Percentiles rank a stretch among this genome's conserved stretches.
Conservation (phyloP, 2,113 vertebrate species). For the Anser cygnoides region DNA sequence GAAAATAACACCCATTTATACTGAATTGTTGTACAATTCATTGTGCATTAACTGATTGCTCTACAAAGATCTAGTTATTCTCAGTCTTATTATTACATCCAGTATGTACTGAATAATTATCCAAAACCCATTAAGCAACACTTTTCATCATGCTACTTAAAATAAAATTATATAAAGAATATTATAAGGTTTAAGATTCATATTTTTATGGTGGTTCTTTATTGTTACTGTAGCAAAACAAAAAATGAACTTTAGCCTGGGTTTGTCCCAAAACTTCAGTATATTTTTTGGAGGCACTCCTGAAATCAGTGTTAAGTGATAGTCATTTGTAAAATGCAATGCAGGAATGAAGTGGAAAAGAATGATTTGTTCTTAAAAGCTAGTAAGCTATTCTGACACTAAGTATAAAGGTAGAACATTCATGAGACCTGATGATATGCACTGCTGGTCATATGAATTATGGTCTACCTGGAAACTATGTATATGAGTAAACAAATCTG, state of each 20-base stretch:
- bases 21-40: not conserved
- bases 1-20: not conserved
- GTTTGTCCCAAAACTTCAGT: not conserved
- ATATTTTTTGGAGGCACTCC: not conserved
- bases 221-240: not conserved
- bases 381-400: not conserved
- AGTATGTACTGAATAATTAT: not conserved
- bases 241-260: not conserved
- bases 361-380: not conserved
- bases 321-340: not conserved
- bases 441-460: not conserved
- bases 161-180: not conserved
- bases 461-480: not conserved
- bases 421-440: not conserved
- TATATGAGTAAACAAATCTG: slow-evolving; percentile 29
- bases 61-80: not conserved
- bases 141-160: not conserved
- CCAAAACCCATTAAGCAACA: not conserved
- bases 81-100: not conserved
- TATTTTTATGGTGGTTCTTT: not conserved
- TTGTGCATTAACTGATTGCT: not conserved
- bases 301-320: not conserved
- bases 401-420: not conserved
- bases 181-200: not conserved
- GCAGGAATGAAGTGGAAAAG: not conserved